Base-by-base conservation (phyloP, 1,140 invertebrate genomes). In the Thaumatotibia leucotreta region DNA sequence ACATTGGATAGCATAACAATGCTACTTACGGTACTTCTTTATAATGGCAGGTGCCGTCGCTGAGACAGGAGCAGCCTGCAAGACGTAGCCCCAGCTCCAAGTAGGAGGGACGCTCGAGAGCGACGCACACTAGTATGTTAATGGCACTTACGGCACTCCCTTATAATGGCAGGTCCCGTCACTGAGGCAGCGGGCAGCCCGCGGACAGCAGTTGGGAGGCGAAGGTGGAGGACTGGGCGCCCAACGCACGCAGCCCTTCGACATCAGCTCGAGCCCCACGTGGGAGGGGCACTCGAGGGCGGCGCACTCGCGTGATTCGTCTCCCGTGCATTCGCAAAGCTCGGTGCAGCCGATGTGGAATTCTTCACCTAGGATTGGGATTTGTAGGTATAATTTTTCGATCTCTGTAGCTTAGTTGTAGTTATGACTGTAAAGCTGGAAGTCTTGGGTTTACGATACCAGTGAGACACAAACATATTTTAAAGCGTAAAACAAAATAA, bases 171-270 rank as follows among this genome's bases (percentile, higher is more conserved):
- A 97, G 0, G 95, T 96, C 4, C 95, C 96, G 83, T 96, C 96
- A 80, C 95, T 95, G 65, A 94, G 92, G 72, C 96, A 97, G 27
- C 93, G 92, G 64, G 96, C 93, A 69, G 94, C 92, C 75, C 96
- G 92, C 0, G 96, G 96, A 85, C 97, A 98, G 84, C 97, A 98
- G 69, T 95, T 94, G 0, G 97, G 97, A 6, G 96, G 93, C 50
- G 92, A 92, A 0, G 96, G 94, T 14, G 94, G 92, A 0, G 96
- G 95, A 11, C 94, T 94, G 0, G 94, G 94, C 72, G 97, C 96
- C 97, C 97, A 98, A 68, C 95, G 93, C 0, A 97, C 82, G 82
- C 97, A 98, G 50, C 95, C 92, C 0, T 96, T 94, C 77, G 97
- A 95, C n/a, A 97, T 79, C 1, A 97, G 92, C 74, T 97, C 96